These are phyloP conservation scores for Cardinalis cardinalis DNA, from an alignment of 2,113 vertebrate genomes.

Conservation along the genomic window DNA sequence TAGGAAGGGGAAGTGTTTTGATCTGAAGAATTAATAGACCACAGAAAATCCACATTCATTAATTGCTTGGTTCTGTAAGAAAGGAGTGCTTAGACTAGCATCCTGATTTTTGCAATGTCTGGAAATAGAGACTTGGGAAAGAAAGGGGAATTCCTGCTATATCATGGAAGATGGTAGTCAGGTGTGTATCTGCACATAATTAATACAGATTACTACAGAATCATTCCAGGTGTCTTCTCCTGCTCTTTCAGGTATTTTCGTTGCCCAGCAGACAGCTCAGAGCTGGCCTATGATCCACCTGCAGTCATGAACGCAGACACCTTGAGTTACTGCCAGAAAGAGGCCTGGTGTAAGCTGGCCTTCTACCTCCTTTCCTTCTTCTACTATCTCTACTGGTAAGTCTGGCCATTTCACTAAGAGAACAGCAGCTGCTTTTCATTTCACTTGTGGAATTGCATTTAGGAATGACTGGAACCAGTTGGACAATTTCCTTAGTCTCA, in stretches of 20 bases:
- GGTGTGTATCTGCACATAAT: not conserved
- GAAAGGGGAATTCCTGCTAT: not conserved
- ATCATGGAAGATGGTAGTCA: not conserved
- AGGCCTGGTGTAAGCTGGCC: conserved; percentile 98
- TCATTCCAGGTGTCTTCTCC: conserved; percentile 27
- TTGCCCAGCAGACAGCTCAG: conserved; percentile 92
- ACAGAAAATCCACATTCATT: not conserved
- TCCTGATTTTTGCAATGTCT: not conserved
- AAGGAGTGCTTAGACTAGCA: not conserved
- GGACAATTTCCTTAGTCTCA: not conserved
- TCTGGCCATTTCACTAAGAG: not conserved
- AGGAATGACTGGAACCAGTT: not conserved
- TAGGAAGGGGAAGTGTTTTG: not conserved
- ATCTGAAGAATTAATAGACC: not conserved
- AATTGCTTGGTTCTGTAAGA: not conserved
- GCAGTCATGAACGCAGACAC: conserved; percentile 95
- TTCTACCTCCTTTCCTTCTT: conserved; percentile 98
- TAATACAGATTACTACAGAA: not conserved
- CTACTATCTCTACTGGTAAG: conserved; percentile 99
- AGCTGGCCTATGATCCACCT: conserved; percentile 92
- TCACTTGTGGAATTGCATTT: not conserved
- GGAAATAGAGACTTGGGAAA: not conserved
- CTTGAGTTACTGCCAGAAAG: conserved; percentile 94
- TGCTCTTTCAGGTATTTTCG: conserved; percentile 89
- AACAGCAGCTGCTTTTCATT: not conserved